These are phyloP conservation scores for Sapayoa aenigma DNA, from an alignment of 2,113 vertebrate species.

Conservation along the genomic window DNA sequence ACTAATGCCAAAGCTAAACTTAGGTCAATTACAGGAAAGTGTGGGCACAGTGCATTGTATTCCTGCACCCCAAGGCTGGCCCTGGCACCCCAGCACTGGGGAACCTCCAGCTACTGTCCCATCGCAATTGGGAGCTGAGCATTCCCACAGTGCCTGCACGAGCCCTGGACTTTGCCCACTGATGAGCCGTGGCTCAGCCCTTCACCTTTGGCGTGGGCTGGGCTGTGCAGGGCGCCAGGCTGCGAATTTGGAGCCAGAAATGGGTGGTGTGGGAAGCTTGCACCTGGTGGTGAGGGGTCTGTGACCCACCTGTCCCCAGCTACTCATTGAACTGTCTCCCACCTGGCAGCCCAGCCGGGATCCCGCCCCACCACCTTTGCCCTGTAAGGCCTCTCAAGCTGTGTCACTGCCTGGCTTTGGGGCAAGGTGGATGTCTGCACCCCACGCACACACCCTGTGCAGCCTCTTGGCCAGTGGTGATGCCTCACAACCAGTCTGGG, in stretches of 20 bases:
- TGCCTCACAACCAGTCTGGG: background rate
- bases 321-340: background rate
- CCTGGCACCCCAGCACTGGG: rapidly evolving
- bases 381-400: background rate
- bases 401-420: background rate
- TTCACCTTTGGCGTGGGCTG: background rate
- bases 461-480: background rate
- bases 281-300: rapidly evolving
- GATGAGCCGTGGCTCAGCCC: background rate
- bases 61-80: background rate
- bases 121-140: rapidly evolving
- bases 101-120: rapidly evolving
- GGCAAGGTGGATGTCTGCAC: background rate
- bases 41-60: background rate
- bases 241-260: background rate
- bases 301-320: background rate
- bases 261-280: rapidly evolving
- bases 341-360: background rate
- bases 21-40: background rate
- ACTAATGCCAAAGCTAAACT: background rate
- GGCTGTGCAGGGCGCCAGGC: background rate
- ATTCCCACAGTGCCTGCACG: background rate
- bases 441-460: background rate
- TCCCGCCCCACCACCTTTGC: background rate
- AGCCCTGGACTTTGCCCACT: slow-evolving; percentile 4